phyloP scores from a whole-genome alignment of 92 coral and sea anemone species.

The Virgularia gustaviana region DNA sequence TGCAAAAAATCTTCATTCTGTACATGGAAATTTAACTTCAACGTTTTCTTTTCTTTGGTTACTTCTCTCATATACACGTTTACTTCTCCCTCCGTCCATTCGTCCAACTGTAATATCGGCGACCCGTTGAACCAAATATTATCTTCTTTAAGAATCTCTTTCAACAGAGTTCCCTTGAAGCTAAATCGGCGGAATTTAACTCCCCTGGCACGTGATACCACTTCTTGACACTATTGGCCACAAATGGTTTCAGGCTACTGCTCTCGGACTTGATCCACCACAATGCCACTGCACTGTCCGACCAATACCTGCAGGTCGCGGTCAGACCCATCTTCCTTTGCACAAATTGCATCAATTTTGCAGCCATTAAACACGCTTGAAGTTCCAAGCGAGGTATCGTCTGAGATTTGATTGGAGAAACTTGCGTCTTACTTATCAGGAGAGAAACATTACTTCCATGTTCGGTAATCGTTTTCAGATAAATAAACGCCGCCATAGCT shows the following conservation, averaged over 20 bases:
- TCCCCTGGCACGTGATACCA: background rate
- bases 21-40: background rate
- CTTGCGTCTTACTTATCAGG: conserved; percentile 12
- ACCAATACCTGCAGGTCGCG: background rate
- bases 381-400: background rate
- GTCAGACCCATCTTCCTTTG: background rate
- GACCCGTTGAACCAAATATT: background rate
- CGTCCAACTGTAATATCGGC: background rate
- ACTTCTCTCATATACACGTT: background rate
- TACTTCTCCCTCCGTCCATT: background rate
- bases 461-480: background rate
- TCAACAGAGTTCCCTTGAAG: background rate
- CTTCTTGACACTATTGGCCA: background rate
- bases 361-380: conserved; percentile 2
- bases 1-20: background rate
- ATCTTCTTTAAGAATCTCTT: background rate
- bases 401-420: background rate
- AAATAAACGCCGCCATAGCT: background rate
- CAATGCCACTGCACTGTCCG: background rate
- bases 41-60: background rate
- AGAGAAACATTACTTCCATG: background rate
- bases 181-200: background rate
- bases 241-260: background rate
- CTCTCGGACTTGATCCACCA: background rate
- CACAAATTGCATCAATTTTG: background rate